Evolutionary conservation across 2,797 vertebrate genomes (phyloP).

Genomic region (Channallabes apus): DNA sequence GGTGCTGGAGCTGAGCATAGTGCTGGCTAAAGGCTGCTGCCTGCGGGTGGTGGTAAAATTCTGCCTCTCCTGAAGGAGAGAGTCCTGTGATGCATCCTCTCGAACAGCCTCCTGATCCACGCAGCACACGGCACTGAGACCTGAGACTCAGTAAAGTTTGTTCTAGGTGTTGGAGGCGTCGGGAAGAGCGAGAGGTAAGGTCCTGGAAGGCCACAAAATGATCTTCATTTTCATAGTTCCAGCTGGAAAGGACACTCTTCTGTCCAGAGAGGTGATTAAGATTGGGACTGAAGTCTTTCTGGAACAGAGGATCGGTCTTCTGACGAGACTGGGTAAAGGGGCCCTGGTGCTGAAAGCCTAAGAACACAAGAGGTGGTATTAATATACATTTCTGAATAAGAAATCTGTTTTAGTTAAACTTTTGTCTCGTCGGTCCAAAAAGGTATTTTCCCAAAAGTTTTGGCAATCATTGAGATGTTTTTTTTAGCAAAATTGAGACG

Average conservation of each 20-base stretch:
- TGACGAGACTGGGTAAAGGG: conserved; percentile 64
- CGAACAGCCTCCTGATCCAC: conserved; percentile 31
- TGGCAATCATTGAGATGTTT: too few relatives aligned
- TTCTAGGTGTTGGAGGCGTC: conserved; percentile 63
- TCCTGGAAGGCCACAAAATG: conserved; percentile 62
- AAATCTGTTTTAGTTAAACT: too few relatives aligned
- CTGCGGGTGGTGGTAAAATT: conserved; percentile 58
- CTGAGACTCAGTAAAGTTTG: conserved; percentile 62
- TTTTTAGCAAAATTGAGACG: too few relatives aligned
- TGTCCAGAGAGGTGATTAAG: conserved; percentile 63
- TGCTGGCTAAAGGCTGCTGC: conserved; percentile 56
- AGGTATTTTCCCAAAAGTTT: too few relatives aligned
- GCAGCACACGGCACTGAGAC: conserved; percentile 61
- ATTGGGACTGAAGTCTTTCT: conserved; percentile 64
- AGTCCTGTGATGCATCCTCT: conserved; percentile 48
- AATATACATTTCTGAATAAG: background rate
- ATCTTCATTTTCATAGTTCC: conserved; percentile 61
- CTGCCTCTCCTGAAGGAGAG: conserved; percentile 41
- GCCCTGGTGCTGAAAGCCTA: conserved; percentile 60
- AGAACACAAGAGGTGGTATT: background rate
- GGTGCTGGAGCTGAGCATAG: conserved; percentile 62
- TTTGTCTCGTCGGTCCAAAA: too few relatives aligned
- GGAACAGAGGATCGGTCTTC: conserved; percentile 63
- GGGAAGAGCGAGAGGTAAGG: conserved; percentile 65
- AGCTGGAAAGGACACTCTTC: conserved; percentile 41